Base-by-base conservation (phyloP, 2,797 vertebrate genomes). In the Eptatretus atami region DNA sequence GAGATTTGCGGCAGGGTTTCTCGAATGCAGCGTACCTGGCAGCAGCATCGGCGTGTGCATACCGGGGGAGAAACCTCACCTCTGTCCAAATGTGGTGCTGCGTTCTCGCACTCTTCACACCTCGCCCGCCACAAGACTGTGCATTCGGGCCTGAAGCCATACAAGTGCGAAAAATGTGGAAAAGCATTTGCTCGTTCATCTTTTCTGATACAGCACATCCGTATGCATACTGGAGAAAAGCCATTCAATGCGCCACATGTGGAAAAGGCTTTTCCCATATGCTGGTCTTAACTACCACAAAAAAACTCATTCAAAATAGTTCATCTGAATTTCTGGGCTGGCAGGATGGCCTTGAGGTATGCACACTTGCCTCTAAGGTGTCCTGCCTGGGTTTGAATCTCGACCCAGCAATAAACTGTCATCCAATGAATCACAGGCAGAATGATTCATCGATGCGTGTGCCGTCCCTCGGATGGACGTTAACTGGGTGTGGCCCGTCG, bases 261-360 rank as follows among this genome's bases (percentile, higher is more conserved):
- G 57, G 57, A 9, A n/a, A 25, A n/a, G 57, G 57, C n/a, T 61
- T 61, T 24, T 61, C 57, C n/a, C 57, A 25, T 61, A 61, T 24
- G 57, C 57, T n/a, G 57, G 57, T n/a, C 57, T 61, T 24, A 61
- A 61, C 57, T 61, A 61, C 57, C 57, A 61, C 57, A 61, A 61
- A 25, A 61, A 61, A 25, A 61, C 57, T n/a, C 57, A 61, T 61
- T 61, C 57, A 44, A 44, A 44, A 44, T 44, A 44, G 31, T 44
- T 44, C 31, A 44, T 44, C 31, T 44, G 3, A 44, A 44, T 44
- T 44, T 44, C 31, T 44, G 31, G 31, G 31, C 31, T 44, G 31
- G 31, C 31, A 44, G 31, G 31, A 44, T 44, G 31, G 31, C 31
- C 31, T 44, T 44, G 31, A 44, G 31, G 31, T 44, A 44, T 8